These are phyloP conservation scores for Galeopterus variegatus DNA, from an alignment of 2,113 vertebrate species.

Conservation along the genomic window DNA sequence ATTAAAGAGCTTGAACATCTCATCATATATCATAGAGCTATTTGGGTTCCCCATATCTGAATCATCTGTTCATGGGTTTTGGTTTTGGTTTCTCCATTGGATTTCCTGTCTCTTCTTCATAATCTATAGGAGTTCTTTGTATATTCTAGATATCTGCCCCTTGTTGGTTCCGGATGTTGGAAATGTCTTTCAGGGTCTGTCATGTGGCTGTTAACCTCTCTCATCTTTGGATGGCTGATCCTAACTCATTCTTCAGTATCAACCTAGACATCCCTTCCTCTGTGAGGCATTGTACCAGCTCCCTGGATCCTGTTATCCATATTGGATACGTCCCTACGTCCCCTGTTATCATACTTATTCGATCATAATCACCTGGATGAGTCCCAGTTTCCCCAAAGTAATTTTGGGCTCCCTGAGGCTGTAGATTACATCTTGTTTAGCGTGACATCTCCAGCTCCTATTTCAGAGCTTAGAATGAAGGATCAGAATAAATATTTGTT, in stretches of 20 bases:
- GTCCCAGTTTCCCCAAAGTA: neutral
- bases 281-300: fast-evolving
- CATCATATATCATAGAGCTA: neutral
- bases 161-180: neutral
- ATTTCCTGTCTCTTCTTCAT: neutral
- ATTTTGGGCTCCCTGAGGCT: neutral
- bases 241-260: neutral
- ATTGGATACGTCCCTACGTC: fast-evolving
- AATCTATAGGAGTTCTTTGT: neutral
- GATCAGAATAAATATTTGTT: neutral
- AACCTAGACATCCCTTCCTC: neutral
- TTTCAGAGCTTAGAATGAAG: neutral
- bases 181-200: neutral
- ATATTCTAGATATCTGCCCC: neutral
- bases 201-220: too few relatives aligned
- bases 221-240: neutral
- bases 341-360: neutral
- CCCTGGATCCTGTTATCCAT: neutral
- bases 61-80: neutral
- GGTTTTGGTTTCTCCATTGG: neutral
- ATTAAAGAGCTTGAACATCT: neutral
- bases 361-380: neutral
- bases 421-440: neutral
- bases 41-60: neutral
- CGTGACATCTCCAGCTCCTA: neutral